A percentile compares a stretch with the other conserved stretches of the same genome.
Conservation (phyloP, 2,888 invertebrate genomes). For the Embidobia sp. region DNA sequence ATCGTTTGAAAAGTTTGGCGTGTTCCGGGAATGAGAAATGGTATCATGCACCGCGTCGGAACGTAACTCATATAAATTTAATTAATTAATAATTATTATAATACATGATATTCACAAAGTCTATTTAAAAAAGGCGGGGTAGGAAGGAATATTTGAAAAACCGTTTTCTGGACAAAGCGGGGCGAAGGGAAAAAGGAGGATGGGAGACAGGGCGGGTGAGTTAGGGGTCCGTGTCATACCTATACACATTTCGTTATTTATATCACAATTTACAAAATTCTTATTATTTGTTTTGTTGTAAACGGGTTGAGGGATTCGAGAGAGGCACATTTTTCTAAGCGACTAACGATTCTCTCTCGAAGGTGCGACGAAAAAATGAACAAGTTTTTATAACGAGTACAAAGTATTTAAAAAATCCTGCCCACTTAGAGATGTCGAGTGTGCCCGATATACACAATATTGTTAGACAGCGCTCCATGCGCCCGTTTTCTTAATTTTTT, state of each 20-base stretch:
- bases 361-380: conserved; percentile 64
- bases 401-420: conserved; percentile 64
- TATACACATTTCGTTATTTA: conserved; percentile 81
- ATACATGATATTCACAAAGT: conserved; percentile 81
- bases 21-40: conserved; percentile 53
- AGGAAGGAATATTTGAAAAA: conserved; percentile 58
- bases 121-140: conserved; percentile 75
- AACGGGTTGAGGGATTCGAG: background rate
- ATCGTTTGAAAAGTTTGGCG: conserved; percentile 20
- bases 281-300: conserved; percentile 64
- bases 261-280: conserved; percentile 82
- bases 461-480: conserved; percentile 53
- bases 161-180: conserved; percentile 22
- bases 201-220: conserved; percentile 10
- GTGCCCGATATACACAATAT: conserved; percentile 53
- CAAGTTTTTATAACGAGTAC: conserved; percentile 54
- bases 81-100: conserved; percentile 81
- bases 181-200: conserved; percentile 12
- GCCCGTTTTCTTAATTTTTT: conserved; percentile 13
- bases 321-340: conserved; percentile 19
- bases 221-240: conserved; percentile 62
- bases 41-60: conserved; percentile 73
- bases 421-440: conserved; percentile 57
- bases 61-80: conserved; percentile 80
- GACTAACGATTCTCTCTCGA: conserved; percentile 65